phyloP scores from a whole-genome alignment of 2,888 invertebrate species.

The Dusona sp. region DNA sequence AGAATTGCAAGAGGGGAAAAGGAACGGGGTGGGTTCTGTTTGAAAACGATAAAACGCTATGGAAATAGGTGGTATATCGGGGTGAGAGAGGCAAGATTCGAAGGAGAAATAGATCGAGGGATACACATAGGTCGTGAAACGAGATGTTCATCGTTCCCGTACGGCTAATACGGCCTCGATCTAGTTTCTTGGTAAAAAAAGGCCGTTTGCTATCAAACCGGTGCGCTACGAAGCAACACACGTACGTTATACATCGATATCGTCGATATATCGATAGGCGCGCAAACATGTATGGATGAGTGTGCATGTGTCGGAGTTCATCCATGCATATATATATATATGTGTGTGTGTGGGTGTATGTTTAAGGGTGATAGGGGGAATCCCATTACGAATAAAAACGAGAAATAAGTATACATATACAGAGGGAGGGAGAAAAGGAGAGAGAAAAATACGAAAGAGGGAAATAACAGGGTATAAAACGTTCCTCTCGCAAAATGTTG shows the following conservation, averaged over 20 bases:
- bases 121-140: constrained; percentile 42
- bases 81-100: constrained; percentile 27
- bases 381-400: constrained; percentile 49
- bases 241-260: constrained; percentile 40
- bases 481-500: constrained; percentile 49
- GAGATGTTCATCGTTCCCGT: constrained; percentile 51
- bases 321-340: neutral
- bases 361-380: constrained; percentile 36
- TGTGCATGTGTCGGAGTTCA: neutral
- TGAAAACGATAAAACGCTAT: constrained; percentile 35
- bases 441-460: constrained; percentile 73
- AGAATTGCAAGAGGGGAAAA: constrained; percentile 37
- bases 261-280: constrained; percentile 1
- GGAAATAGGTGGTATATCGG: constrained; percentile 29
- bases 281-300: constrained; percentile 1
- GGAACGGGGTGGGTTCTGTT: constrained; percentile 20
- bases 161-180: constrained; percentile 65
- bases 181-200: constrained; percentile 67
- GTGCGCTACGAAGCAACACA: constrained; percentile 33
- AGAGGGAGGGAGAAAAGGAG: constrained; percentile 51
- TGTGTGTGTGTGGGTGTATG: neutral
- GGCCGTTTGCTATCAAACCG: constrained; percentile 49
- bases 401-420: constrained; percentile 32
- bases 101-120: constrained; percentile 42
- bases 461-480: constrained; percentile 72